Conservation (phyloP, 2,113 vertebrate species). For the Martes martes region DNA sequence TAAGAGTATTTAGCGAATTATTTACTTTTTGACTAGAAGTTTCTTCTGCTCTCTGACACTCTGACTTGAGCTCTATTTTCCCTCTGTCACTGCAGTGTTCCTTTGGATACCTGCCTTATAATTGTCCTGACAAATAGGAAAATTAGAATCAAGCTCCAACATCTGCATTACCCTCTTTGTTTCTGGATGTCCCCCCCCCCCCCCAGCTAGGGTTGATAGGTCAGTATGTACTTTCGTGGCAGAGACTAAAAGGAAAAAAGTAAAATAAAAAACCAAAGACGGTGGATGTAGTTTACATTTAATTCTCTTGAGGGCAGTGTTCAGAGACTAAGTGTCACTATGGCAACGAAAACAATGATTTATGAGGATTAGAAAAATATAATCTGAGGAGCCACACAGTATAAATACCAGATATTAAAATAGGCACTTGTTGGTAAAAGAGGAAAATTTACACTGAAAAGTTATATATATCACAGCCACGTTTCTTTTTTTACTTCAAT, state of each 20-base stretch:
- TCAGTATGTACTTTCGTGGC: background rate
- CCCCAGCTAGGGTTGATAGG: background rate
- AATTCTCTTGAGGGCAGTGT: background rate
- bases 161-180: rapidly evolving
- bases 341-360: background rate
- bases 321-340: background rate
- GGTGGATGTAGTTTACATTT: background rate
- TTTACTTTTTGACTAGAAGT: conserved; percentile 40
- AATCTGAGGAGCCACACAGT: background rate
- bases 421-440: background rate
- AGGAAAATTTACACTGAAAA: background rate
- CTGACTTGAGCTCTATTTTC: background rate
- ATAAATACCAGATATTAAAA: background rate
- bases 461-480: background rate
- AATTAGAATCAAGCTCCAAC: background rate
- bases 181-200: background rate
- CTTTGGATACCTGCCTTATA: background rate
- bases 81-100: background rate
- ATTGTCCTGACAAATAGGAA: background rate
- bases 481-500: background rate
- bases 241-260: background rate
- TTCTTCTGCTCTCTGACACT: background rate
- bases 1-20: background rate
- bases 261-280: background rate
- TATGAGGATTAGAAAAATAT: background rate